A percentile compares a stretch with the other conserved stretches of the same genome.
phyloP scores from a whole-genome alignment of 2,113 vertebrate genomes.

The Apeltes quadracus region DNA sequence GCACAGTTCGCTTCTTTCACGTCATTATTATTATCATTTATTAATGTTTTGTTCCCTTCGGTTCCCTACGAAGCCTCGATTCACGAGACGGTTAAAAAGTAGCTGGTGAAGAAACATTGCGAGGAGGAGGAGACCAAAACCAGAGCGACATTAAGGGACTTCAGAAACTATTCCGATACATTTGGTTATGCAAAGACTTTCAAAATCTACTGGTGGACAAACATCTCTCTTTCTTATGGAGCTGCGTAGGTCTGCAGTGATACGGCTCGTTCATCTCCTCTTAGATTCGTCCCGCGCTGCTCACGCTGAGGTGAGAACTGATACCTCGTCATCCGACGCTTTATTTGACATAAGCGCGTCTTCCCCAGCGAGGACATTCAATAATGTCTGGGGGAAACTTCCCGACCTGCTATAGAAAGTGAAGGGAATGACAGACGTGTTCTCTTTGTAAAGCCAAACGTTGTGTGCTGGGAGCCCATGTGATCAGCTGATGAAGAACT shows the following conservation, averaged over 20 bases:
- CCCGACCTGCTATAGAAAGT: not conserved
- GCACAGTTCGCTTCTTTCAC: not conserved
- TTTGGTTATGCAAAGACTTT: no score
- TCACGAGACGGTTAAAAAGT: not conserved
- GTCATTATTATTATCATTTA: not conserved
- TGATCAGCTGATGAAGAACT: constrained; percentile 45
- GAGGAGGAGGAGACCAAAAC: not conserved
- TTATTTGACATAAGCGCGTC: not conserved
- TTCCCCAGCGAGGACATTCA: not conserved
- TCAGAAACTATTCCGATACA: not conserved
- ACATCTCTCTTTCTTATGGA: no score
- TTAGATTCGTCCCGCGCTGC: not conserved
- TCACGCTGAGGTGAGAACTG: not conserved
- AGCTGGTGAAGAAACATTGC: not conserved
- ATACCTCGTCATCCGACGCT: not conserved
- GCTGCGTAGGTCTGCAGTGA: not conserved
- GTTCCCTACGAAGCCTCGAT: not conserved
- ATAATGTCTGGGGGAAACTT: not conserved
- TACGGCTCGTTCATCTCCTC: not conserved
- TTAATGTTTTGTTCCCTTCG: not conserved
- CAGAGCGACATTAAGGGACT: not conserved
- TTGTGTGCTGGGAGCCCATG: constrained; percentile 17
- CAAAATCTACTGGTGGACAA: no score
- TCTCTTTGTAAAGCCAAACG: constrained; percentile 7
- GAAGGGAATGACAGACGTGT: not conserved